A percentile compares a stretch with the other conserved stretches of the same genome.
These are phyloP conservation scores for Corythornis vintsioides DNA, from an alignment of 2,113 vertebrate genomes.

Conservation along the genomic window DNA sequence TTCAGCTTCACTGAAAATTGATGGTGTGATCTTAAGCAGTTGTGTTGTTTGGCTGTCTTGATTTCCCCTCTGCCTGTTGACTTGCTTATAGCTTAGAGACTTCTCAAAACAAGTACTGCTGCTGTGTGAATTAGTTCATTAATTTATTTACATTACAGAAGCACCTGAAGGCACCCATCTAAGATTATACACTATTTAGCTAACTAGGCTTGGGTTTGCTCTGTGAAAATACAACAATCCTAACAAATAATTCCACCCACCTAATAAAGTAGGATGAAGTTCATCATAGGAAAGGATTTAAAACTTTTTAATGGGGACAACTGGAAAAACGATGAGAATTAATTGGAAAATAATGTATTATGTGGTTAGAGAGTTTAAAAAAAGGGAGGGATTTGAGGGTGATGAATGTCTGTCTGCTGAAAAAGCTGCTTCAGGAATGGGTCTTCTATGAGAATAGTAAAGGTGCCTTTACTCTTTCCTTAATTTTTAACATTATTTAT, in stretches of 20 bases:
- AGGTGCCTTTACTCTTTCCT: background rate
- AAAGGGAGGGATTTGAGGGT: background rate
- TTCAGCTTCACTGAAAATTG: background rate
- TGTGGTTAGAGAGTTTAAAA: background rate
- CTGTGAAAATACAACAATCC: conserved; percentile 16
- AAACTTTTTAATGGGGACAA: background rate
- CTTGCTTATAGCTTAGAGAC: background rate
- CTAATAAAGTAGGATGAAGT: conserved; percentile 17
- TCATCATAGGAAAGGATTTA: background rate
- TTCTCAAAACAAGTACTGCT: conserved; percentile 8
- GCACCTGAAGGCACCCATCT: conserved; percentile 33
- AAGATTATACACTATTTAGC: background rate
- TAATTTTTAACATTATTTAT: background rate
- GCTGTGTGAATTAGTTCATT: conserved; percentile 9
- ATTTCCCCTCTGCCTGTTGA: background rate
- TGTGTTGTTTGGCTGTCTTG: background rate
- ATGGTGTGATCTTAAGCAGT: background rate
- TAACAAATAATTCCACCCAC: conserved; percentile 21
- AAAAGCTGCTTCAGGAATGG: background rate
- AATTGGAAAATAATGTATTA: background rate
- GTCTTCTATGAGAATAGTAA: background rate
- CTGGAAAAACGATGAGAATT: conserved; percentile 7
- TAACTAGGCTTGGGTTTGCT: conserved; percentile 14
- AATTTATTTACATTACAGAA: conserved; percentile 45
- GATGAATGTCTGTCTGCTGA: background rate